phyloP scores from a whole-genome alignment of 1,140 invertebrate genomes.

The Oryctes rhinoceros region DNA sequence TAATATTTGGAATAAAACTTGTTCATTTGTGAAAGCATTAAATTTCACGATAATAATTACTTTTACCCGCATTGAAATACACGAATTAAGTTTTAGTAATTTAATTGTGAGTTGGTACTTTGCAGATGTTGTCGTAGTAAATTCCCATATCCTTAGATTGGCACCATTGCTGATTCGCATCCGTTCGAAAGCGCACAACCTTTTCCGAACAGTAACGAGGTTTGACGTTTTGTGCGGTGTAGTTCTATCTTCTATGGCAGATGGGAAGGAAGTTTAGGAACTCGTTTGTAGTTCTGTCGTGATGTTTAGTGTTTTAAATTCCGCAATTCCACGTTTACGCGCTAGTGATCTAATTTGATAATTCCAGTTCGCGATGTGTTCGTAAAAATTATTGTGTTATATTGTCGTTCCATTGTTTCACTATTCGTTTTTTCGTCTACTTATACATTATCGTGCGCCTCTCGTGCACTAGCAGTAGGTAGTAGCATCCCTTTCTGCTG shows the following conservation, averaged over 20 bases:
- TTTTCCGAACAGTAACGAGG: conserved; percentile 28
- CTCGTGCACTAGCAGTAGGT: neutral
- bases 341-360: conserved; percentile 12
- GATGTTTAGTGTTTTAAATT: conserved; percentile 39
- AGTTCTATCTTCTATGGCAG: conserved; percentile 39
- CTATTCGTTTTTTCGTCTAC: conserved; percentile 3
- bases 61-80: too few relatives aligned
- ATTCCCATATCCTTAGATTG: neutral
- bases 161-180: neutral
- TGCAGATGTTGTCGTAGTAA: too few relatives aligned
- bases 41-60: too few relatives aligned
- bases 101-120: too few relatives aligned
- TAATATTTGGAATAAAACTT: too few relatives aligned
- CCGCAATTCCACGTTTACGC: conserved; percentile 19
- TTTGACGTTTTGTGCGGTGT: conserved; percentile 40
- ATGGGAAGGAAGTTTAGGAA: conserved; percentile 35
- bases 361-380: conserved; percentile 35
- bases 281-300: conserved; percentile 15
- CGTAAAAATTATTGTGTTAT: conserved; percentile 36
- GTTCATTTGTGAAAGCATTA: too few relatives aligned
- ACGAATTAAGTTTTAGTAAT: too few relatives aligned
- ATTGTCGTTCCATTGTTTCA: conserved; percentile 32
- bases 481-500: neutral
- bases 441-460: conserved; percentile 12
- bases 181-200: conserved; percentile 28